These are phyloP conservation scores for Dromius quadrimaculatus DNA, from an alignment of 2,888 invertebrate genomes.

Conservation along the genomic window DNA sequence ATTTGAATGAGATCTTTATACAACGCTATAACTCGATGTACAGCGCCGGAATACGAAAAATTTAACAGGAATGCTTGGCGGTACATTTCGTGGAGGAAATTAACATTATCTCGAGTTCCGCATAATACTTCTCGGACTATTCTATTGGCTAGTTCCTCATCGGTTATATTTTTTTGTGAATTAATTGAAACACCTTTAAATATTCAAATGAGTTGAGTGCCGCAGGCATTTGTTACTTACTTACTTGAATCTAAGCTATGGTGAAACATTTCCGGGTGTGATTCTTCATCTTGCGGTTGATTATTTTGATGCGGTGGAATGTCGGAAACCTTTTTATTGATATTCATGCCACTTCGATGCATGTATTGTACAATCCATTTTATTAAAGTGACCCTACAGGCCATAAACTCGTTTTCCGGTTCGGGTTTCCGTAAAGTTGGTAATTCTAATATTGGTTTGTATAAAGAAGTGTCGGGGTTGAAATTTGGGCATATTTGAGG, in stretches of 20 bases:
- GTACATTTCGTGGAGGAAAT: conserved; percentile 94
- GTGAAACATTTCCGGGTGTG: conserved; percentile 70
- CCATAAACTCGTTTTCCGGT: conserved; percentile 75
- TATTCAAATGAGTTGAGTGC: background rate
- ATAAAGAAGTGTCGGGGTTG: conserved; percentile 81
- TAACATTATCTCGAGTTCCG: conserved; percentile 89
- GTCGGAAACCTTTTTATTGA: conserved; percentile 71
- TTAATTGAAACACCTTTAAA: conserved; percentile 62
- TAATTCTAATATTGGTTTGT: conserved; percentile 85
- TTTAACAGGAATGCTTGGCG: conserved; percentile 93
- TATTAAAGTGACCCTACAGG: conserved; percentile 86
- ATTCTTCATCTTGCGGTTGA: conserved; percentile 67
- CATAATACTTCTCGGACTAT: conserved; percentile 91
- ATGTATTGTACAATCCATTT: conserved; percentile 91
- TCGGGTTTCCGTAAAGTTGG: conserved; percentile 81
- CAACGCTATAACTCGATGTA: conserved; percentile 88
- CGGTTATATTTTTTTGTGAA: conserved; percentile 62
- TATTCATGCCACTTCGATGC: conserved; percentile 70
- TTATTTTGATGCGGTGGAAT: conserved; percentile 56
- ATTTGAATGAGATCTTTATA: conserved; percentile 97
- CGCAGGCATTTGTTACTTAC: conserved; percentile 49
- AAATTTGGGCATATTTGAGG: conserved; percentile 92
- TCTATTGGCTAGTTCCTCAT: conserved; percentile 68
- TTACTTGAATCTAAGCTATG: conserved; percentile 74
- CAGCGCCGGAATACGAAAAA: conserved; percentile 88